phyloP scores from a whole-genome alignment of 2,113 vertebrate genomes.

The Gymnarchus niloticus region DNA sequence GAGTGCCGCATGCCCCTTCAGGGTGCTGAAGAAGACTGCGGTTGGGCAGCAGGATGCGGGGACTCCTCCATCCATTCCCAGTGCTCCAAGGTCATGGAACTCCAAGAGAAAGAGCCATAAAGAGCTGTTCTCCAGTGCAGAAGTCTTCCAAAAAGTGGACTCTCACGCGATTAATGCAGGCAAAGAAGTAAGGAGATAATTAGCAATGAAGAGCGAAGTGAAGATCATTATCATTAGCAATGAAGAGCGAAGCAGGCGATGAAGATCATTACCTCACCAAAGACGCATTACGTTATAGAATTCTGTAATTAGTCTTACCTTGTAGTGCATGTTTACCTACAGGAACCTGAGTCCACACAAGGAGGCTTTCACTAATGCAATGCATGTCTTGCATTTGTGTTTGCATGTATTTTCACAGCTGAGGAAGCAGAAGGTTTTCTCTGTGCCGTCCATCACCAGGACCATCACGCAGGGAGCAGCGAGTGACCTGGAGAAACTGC shows the following conservation, averaged over 20 bases:
- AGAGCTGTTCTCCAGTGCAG: conserved; percentile 55
- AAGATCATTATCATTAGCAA: not conserved
- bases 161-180: conserved; percentile 49
- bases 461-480: conserved; percentile 55
- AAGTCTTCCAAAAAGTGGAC: conserved; percentile 57
- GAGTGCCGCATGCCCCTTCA: conserved; percentile 54
- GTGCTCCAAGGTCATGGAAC: not conserved
- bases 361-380: not conserved
- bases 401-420: conserved; percentile 53
- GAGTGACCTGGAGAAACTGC: conserved; percentile 60
- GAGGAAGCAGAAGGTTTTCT: conserved; percentile 42
- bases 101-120: conserved; percentile 51
- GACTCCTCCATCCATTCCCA: conserved; percentile 14
- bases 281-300: not conserved
- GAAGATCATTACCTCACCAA: not conserved
- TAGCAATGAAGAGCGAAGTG: no score
- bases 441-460: conserved; percentile 53
- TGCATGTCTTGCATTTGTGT: not conserved
- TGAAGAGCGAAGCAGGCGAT: not conserved
- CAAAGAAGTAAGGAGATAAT: conserved; percentile 52
- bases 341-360: not conserved
- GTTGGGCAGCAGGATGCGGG: conserved; percentile 43
- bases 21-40: conserved; percentile 53
- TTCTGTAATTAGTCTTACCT: not conserved
- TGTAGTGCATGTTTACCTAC: not conserved